Evolutionary conservation across 2,797 vertebrate species (phyloP).

Genomic region (Onychomys leucogaster): DNA sequence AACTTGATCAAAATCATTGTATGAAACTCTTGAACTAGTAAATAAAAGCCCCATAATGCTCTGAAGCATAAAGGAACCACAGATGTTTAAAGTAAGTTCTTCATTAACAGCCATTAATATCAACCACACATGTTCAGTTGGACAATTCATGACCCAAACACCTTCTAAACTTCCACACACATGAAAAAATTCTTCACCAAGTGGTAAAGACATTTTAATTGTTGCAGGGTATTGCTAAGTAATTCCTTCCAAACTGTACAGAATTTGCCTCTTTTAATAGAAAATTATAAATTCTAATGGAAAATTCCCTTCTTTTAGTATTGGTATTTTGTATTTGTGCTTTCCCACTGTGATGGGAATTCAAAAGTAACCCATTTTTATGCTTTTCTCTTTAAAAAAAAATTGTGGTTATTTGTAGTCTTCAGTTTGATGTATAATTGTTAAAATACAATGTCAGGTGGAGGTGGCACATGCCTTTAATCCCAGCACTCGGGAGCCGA

Average conservation of each 20-base stretch:
- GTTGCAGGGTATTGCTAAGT: neutral
- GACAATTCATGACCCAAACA: neutral
- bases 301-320: neutral
- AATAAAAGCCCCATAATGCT: neutral
- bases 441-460: too few relatives aligned
- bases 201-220: slow-evolving; percentile 8
- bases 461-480: too few relatives aligned
- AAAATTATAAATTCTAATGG: neutral
- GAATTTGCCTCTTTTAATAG: neutral
- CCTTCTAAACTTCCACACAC: neutral
- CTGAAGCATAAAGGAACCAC: neutral
- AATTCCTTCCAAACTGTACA: neutral
- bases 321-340: neutral
- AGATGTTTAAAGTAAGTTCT: neutral
- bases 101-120: neutral
- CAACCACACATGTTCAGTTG: neutral
- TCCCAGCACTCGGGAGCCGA: too few relatives aligned
- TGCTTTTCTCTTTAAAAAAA: neutral
- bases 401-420: neutral
- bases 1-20: neutral
- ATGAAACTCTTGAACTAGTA: neutral
- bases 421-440: neutral
- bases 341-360: neutral
- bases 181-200: neutral
- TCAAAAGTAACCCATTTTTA: neutral